Evolutionary conservation across 2,888 invertebrate species (phyloP), one percentile per base, ranked within the genome.

Genomic region (Cryptocephalus moraei): DNA sequence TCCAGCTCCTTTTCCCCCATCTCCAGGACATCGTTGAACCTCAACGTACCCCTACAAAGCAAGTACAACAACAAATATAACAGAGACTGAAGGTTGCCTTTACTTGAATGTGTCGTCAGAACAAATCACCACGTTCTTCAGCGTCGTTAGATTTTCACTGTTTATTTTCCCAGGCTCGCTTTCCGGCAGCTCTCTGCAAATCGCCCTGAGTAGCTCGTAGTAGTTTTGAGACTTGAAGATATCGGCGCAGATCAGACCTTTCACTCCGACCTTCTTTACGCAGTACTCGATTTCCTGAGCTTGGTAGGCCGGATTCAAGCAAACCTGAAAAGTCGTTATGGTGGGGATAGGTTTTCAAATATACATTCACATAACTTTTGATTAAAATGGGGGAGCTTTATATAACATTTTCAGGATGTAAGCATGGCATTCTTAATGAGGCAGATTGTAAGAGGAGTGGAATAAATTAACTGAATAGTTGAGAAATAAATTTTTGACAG

Each of bases 231-330:
- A 73, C 62, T 80, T 82, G 62, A 79, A 83, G 12, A 41, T 32
- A 41, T 79, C 78, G 0, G 82, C 76, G 1, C 81, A 73, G 1
- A 91, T 67, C 4, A 91, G 63, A 0, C 81, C 82, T 59, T 80
- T 82, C 1, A 82, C 73, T 2, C 75, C 76, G 1, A 84, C 86
- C 69, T 86, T 86, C 33, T 80, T 76, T 10, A 92, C 62, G 45
- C 82, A 82, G 62, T 82, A 86, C 43, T 80, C 74, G 1, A 91
- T 57, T 64, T 93, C 92, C 9, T 71, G 66, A 0, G 75, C 71
- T 63, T 81, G 78, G 63, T 84, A 89, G 0, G 79, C 78, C 0
- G 91, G 84, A 67, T 93, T 92, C 32, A 91, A 75, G 47, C 81
- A 82, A 9, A 87, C 88, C 73, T 83, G 67, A 33, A 67, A n/a